Evolutionary conservation across 1,140 invertebrate genomes (phyloP).

Genomic region (Sipha flava): DNA sequence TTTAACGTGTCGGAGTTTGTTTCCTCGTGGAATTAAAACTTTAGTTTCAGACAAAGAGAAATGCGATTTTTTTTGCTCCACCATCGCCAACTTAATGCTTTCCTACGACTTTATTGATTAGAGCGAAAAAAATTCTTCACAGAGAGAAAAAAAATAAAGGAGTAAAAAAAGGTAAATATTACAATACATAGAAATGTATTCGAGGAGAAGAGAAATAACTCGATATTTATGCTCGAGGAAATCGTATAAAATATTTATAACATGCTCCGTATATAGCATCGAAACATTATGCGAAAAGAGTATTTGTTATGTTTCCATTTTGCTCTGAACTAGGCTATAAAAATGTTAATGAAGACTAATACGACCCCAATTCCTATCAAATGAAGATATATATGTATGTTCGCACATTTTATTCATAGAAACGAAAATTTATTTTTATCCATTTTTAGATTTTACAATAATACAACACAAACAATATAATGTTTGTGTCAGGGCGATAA

Average conservation of each 20-base stretch:
- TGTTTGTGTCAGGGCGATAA: too few relatives aligned
- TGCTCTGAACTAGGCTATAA: background rate
- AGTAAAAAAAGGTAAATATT: background rate
- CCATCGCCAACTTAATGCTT: too few relatives aligned
- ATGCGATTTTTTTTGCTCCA: too few relatives aligned
- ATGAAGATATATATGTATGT: too few relatives aligned
- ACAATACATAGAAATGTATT: background rate
- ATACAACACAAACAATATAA: too few relatives aligned
- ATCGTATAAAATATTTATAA: slow-evolving; percentile 9
- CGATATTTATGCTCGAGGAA: background rate
- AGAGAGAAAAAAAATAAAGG: background rate
- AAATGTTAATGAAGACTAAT: slow-evolving; percentile 4
- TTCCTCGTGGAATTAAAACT: too few relatives aligned
- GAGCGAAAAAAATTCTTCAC: background rate
- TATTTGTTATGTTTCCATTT: background rate
- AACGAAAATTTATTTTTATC: background rate
- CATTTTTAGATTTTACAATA: too few relatives aligned
- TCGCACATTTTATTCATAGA: background rate
- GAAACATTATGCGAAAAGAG: background rate
- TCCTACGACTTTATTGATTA: background rate
- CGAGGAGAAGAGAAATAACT: background rate
- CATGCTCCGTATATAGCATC: background rate
- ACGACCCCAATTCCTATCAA: background rate
- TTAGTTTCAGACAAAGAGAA: too few relatives aligned
- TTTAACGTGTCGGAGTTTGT: too few relatives aligned